Percentiles rank a stretch among this genome's conserved stretches.
Evolutionary conservation across 1,140 invertebrate species (phyloP).

Genomic region (Tetragonula clypearis): DNA sequence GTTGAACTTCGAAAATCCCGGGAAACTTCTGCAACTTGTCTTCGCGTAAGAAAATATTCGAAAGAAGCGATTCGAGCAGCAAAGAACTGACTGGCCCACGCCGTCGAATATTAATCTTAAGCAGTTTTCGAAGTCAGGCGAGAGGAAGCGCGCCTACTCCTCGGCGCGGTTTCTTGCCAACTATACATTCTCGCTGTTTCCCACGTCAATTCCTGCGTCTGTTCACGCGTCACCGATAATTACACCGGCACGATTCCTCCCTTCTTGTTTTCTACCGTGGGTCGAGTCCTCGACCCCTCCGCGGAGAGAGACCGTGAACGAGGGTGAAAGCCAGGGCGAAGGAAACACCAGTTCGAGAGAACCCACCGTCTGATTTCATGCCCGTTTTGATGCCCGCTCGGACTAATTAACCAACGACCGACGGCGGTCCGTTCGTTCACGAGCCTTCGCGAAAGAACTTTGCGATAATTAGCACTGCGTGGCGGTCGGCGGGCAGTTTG

Average conservation of each 20-base stretch:
- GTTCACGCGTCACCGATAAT: slow-evolving; percentile 22
- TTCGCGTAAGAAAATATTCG: neutral
- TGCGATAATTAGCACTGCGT: slow-evolving; percentile 25
- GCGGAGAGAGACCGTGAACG: neutral
- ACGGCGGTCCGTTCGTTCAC: neutral
- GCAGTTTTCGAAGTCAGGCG: too few species aligned
- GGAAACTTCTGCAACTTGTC: too few species aligned
- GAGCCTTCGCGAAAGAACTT: neutral
- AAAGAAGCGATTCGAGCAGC: neutral
- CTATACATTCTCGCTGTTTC: neutral
- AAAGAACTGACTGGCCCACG: neutral
- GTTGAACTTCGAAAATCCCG: too few species aligned
- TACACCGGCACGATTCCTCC: neutral
- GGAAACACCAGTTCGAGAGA: neutral
- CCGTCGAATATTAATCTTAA: neutral
- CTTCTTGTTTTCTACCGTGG: neutral
- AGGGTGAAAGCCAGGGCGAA: neutral
- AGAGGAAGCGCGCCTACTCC: neutral
- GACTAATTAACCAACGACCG: slow-evolving; percentile 15
- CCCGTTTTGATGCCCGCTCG: slow-evolving; percentile 9
- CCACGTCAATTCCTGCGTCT: neutral
- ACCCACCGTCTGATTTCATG: slow-evolving; percentile 10
- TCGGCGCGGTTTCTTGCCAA: neutral
- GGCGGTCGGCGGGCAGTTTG: neutral
- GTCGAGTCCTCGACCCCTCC: neutral